A percentile compares a stretch with the other conserved stretches of the same genome.
Evolutionary conservation across 1,140 invertebrate species (phyloP).

Genomic region (Leptinotarsa undecemlineata): DNA sequence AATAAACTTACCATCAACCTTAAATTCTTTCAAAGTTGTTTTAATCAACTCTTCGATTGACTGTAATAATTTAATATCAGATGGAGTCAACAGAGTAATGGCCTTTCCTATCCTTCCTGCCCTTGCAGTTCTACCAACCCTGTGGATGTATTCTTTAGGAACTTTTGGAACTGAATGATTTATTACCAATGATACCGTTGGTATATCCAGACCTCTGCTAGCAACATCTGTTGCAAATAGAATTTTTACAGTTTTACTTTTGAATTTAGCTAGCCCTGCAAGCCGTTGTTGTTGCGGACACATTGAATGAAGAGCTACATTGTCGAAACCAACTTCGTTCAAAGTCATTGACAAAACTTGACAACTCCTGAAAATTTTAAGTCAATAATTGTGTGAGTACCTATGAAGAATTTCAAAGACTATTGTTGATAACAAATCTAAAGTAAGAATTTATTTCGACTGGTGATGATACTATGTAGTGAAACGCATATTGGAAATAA

Average conservation of each 20-base stretch:
- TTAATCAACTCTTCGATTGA: constrained; percentile 86
- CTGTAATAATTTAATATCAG: constrained; percentile 85
- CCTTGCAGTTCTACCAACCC: constrained; percentile 94
- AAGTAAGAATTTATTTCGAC: too few relatives aligned
- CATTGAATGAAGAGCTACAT: constrained; percentile 86
- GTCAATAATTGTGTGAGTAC: background rate
- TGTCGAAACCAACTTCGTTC: constrained; percentile 83
- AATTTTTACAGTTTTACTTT: constrained; percentile 82
- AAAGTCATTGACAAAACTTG: constrained; percentile 84
- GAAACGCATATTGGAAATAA: too few relatives aligned
- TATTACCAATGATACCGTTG: constrained; percentile 87
- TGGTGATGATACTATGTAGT: too few relatives aligned
- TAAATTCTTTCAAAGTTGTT: constrained; percentile 82
- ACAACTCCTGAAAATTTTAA: constrained; percentile 67
- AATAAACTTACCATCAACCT: constrained; percentile 73
- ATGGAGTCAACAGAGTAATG: constrained; percentile 88
- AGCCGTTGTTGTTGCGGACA: constrained; percentile 81
- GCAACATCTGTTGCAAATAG: constrained; percentile 97
- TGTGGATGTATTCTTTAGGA: constrained; percentile 94
- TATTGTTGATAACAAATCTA: too few relatives aligned
- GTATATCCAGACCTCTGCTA: constrained; percentile 88
- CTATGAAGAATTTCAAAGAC: too few relatives aligned
- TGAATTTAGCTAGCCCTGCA: constrained; percentile 79
- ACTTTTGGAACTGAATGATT: constrained; percentile 91
- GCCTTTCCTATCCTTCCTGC: constrained; percentile 85